Conservation (phyloP, 2,888 invertebrate species). For the Conomelus anceps region DNA sequence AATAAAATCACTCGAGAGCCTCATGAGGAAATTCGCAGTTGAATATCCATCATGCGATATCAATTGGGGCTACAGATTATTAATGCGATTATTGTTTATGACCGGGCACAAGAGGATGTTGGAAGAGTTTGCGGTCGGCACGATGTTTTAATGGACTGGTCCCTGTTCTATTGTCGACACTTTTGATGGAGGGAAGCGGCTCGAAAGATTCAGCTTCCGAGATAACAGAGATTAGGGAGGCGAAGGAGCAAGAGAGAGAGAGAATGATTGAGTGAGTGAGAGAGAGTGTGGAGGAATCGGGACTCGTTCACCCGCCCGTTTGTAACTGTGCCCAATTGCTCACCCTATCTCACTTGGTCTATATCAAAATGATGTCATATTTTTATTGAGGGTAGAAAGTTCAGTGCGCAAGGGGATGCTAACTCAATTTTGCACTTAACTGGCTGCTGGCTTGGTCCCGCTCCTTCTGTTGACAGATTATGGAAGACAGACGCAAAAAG, state of each 20-base stretch:
- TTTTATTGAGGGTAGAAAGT: conserved; percentile 24
- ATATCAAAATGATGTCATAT: conserved; percentile 28
- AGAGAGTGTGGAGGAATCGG: too few species aligned
- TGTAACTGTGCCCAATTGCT: conserved; percentile 10
- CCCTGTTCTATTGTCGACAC: background rate
- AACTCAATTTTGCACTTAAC: conserved; percentile 29
- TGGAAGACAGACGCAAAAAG: conserved; percentile 12
- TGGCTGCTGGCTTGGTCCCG: conserved; percentile 16
- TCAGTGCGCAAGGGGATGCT: conserved; percentile 17
- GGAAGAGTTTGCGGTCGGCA: background rate
- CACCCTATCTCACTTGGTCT: conserved; percentile 16
- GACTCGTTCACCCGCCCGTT: too few species aligned
- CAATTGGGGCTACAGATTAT: background rate
- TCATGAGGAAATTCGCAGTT: background rate
- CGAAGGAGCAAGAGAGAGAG: background rate
- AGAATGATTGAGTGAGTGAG: background rate
- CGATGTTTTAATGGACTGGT: conserved; percentile 12
- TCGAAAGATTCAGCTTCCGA: background rate
- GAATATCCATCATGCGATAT: background rate
- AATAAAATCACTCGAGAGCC: background rate
- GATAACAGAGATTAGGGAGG: background rate
- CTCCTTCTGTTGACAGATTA: conserved; percentile 20
- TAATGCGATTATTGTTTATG: background rate
- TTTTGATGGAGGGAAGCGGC: background rate
- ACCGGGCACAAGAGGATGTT: background rate